Percentiles rank a stretch among this genome's conserved stretches.
phyloP scores from a whole-genome alignment of 2,113 vertebrate species.

The Cacatua alba region DNA sequence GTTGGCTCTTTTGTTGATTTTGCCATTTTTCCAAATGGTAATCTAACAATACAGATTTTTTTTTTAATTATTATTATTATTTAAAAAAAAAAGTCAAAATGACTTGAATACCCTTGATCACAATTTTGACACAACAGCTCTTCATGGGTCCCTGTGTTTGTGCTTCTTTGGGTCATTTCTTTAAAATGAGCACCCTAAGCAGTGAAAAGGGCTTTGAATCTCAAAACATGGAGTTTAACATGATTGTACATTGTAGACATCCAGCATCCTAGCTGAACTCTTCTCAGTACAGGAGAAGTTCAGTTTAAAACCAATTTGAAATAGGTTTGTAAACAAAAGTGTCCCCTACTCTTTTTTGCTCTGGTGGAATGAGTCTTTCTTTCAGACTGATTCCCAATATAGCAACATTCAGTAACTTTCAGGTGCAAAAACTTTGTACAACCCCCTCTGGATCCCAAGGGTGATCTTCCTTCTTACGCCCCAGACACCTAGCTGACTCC shows the following conservation, averaged over 20 bases:
- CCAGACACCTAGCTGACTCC: neutral
- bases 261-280: neutral
- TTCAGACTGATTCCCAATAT: neutral
- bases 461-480: neutral
- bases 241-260: neutral
- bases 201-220: neutral
- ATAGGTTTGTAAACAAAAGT: neutral
- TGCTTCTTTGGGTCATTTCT: neutral
- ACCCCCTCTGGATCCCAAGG: neutral
- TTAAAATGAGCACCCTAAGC: neutral
- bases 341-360: rapidly evolving
- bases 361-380: neutral
- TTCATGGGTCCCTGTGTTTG: neutral
- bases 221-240: neutral
- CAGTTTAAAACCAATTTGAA: neutral
- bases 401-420: neutral
- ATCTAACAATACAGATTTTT: neutral
- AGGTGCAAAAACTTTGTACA: neutral
- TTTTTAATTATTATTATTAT: neutral
- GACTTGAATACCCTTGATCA: neutral
- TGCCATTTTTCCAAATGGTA: neutral
- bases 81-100: neutral
- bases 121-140: rapidly evolving
- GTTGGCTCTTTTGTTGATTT: neutral
- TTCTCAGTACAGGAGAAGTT: neutral